phyloP scores from a whole-genome alignment of 2,888 invertebrate genomes.

The Elysia crispata region DNA sequence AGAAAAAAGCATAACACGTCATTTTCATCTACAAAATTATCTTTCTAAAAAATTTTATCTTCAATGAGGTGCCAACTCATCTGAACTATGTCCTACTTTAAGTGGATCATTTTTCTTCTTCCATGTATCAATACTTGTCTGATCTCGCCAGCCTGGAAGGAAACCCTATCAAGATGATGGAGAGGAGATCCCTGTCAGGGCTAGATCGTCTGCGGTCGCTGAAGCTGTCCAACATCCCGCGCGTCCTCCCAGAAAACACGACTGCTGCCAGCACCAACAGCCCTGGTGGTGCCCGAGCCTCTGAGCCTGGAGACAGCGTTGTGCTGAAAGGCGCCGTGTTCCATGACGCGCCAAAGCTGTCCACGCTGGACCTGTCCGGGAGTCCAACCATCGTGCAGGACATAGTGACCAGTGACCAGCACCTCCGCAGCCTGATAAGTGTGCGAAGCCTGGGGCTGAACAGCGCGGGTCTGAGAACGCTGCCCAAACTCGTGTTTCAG shows the following conservation, averaged over 20 bases:
- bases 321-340: conserved; percentile 61
- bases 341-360: conserved; percentile 54
- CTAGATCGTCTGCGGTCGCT: conserved; percentile 55
- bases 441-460: conserved; percentile 58
- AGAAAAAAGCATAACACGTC: no score
- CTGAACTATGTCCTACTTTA: no score
- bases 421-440: conserved; percentile 52
- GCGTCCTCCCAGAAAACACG: no score
- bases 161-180: conserved; percentile 58
- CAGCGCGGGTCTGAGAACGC: conserved; percentile 57
- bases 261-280: no score
- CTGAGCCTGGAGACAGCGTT: no score
- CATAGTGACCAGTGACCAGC: conserved; percentile 54
- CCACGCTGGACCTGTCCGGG: conserved; percentile 55
- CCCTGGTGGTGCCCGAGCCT: no score
- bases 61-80: no score
- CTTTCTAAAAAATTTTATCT: no score
- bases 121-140: no score
- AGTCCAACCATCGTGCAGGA: conserved; percentile 59
- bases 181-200: conserved; percentile 58
- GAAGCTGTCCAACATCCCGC: conserved; percentile 54
- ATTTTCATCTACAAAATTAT: no score
- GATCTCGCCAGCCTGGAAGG: conserved; percentile 57
- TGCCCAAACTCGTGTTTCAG: conserved; percentile 53
- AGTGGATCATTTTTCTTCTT: no score